Evolutionary conservation across 2,888 invertebrate genomes (phyloP), one percentile per base, ranked within the genome.

Genomic region (Amaurobius ferox): DNA sequence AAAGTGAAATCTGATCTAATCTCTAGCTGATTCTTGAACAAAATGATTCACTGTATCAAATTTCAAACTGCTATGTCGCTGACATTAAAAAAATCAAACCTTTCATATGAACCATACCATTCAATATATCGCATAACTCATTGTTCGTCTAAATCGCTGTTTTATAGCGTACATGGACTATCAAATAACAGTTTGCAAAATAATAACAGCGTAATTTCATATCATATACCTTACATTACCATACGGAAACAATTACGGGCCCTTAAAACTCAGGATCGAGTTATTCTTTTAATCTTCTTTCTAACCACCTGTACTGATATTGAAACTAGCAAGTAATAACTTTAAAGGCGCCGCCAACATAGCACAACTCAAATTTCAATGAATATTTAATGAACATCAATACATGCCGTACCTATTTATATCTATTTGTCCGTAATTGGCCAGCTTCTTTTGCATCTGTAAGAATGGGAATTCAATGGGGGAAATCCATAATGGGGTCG

Each of bases 361-460:
- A 35, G 23, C 26, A n/a, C 23, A 23, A 23, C 23, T 55, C 23
- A 64, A 68, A 26, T 68, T 68, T 68, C 68, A 39, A 40, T 68
- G 40, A 40, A 39, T 68, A 68, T 68, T 26, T 40, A 68, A 68
- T 68, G 40, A 68, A 40, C 29, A 30, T 2, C 44, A 40, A 23
- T 28, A 64, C 55, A 68, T 61, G 32, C 28, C 29, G 32, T 7
- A 16, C 19, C 77, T 35, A 77, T 77, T 77, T 48, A 77, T 77
- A 67, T 77, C 68, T 68, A 77, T 77, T 77, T 77, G 67, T 55
- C 67, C 40, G 55, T 32, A 77, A 77, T 77, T 68, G 61, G 44
- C 72, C 23, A 61, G 16, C 35, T 35, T 32, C 26, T 13, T 39
- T 39, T n/a, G 16, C 19, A 7, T 28, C 28, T 6, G 32, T 19